Percentiles rank a stretch among this genome's conserved stretches.
These are phyloP conservation scores for Virgularia gustaviana DNA, from an alignment of 92 coral and sea anemone species.

Conservation along the genomic window DNA sequence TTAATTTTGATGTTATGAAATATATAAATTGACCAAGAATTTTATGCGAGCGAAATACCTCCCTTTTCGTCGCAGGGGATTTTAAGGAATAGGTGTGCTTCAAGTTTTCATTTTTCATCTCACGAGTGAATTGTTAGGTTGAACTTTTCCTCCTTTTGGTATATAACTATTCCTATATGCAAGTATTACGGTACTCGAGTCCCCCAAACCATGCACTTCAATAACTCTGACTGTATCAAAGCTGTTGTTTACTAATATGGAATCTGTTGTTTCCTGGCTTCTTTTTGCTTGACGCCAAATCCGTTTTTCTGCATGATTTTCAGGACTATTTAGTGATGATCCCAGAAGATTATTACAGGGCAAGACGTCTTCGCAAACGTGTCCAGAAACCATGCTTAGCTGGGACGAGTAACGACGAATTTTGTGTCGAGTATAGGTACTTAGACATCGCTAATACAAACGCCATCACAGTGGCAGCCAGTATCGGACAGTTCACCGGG, in stretches of 20 bases:
- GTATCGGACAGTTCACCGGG: conserved; percentile 57
- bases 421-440: conserved; percentile 64
- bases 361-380: conserved; percentile 54
- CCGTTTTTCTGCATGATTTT: neutral
- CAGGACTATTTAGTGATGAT: conserved; percentile 88
- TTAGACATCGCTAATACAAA: conserved; percentile 50
- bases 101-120: too few relatives aligned
- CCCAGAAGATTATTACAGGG: conserved; percentile 86
- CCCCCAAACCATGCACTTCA: neutral
- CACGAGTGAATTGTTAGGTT: too few relatives aligned
- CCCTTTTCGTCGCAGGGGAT: too few relatives aligned
- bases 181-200: too few relatives aligned
- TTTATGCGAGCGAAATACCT: too few relatives aligned
- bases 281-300: neutral
- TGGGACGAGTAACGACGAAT: conserved; percentile 33
- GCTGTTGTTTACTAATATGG: neutral
- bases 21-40: too few relatives aligned
- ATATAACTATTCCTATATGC: too few relatives aligned
- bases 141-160: too few relatives aligned
- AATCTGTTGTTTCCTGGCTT: neutral
- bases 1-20: too few relatives aligned
- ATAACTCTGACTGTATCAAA: neutral
- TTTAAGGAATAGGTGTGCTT: too few relatives aligned
- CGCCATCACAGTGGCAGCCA: conserved; percentile 60
- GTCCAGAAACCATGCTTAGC: conserved; percentile 68